A percentile compares a stretch with the other conserved stretches of the same genome.
phyloP scores from a whole-genome alignment of 2,797 vertebrate species.

The Clarias pachynema region DNA sequence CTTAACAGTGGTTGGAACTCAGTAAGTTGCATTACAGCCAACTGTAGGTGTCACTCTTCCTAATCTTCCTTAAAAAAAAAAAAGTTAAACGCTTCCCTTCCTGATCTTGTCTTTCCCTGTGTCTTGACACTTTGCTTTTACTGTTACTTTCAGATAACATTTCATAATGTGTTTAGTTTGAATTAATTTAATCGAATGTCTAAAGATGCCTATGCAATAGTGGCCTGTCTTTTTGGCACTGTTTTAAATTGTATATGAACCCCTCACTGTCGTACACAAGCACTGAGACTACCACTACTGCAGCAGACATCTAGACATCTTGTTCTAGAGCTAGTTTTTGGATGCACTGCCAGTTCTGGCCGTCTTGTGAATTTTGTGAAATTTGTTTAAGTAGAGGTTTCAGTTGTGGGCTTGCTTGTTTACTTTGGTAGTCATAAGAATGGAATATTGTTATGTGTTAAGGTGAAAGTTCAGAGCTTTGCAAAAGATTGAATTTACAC shows the following conservation, averaged over 20 bases:
- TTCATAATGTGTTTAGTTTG: not conserved
- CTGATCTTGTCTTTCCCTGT: too few species aligned
- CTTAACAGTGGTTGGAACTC: too few species aligned
- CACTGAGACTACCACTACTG: slow-evolving; percentile 27
- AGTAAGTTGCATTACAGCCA: too few species aligned
- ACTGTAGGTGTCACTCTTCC: too few species aligned
- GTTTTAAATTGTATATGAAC: slow-evolving; percentile 6
- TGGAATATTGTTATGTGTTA: slow-evolving; percentile 11
- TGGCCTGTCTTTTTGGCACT: slow-evolving; percentile 24
- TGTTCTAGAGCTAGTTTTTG: not conserved
- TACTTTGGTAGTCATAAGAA: slow-evolving; percentile 3
- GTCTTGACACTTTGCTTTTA: too few species aligned
- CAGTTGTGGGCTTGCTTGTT: slow-evolving; percentile 6
- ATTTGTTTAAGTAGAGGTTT: not conserved
- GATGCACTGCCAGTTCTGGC: not conserved
- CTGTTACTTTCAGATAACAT: not conserved
- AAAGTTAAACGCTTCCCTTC: too few species aligned
- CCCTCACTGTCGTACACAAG: slow-evolving; percentile 2
- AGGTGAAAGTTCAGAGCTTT: not conserved
- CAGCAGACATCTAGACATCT: slow-evolving; percentile 4
- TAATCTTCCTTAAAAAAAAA: too few species aligned
- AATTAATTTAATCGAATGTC: slow-evolving; percentile 19
- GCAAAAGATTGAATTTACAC: not conserved
- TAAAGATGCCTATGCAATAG: slow-evolving; percentile 48
- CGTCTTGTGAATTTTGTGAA: not conserved